Conservation (phyloP, 2,888 invertebrate genomes). For the Leucozona laternaria region DNA sequence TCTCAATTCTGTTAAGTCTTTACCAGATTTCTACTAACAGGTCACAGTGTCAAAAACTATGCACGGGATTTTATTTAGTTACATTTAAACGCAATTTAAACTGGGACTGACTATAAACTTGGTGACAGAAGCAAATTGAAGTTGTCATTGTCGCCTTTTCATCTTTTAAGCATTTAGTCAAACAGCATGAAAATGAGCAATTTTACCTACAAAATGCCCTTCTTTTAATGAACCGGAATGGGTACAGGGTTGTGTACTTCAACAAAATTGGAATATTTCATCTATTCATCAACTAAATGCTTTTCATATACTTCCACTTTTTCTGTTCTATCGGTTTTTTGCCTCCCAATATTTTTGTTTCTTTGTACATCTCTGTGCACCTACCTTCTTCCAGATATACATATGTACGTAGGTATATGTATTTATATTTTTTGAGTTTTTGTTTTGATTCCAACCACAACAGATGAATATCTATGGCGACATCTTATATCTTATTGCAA, state of each 20-base stretch:
- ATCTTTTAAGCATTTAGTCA: no score
- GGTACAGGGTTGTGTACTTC: neutral
- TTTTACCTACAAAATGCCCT: neutral
- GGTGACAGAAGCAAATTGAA: no score
- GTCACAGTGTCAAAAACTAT: no score
- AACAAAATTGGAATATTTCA: neutral
- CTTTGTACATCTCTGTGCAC: neutral
- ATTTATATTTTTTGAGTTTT: conserved; percentile 1
- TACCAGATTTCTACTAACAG: no score
- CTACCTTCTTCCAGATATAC: neutral
- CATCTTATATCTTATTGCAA: conserved; percentile 29
- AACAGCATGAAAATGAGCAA: neutral
- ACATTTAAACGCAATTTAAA: no score
- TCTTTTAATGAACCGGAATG: neutral
- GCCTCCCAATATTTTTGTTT: neutral
- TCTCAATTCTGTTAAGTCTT: no score
- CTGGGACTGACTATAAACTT: no score
- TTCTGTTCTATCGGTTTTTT: neutral
- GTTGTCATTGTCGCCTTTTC: no score
- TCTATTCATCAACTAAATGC: neutral
- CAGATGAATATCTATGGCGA: conserved; percentile 29
- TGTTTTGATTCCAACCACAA: conserved; percentile 48
- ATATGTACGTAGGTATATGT: no score
- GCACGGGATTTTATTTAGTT: no score
- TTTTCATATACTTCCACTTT: neutral